A percentile compares a stretch with the other conserved stretches of the same genome.
phyloP scores from a whole-genome alignment of 2,797 vertebrate genomes.

The Sebastes kiyomatsui region DNA sequence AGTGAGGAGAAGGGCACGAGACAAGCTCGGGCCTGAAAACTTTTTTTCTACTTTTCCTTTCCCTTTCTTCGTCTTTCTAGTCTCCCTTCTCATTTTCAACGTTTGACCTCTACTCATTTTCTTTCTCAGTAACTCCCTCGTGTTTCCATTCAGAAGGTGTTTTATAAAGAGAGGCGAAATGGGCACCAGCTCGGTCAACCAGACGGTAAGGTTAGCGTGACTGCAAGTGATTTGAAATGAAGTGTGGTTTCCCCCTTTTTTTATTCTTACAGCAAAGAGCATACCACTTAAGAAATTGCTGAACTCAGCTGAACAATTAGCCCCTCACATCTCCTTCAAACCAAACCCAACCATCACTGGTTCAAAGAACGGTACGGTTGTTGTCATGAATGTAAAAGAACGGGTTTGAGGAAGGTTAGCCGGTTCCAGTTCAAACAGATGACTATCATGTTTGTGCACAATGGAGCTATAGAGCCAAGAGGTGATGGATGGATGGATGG shows the following conservation, averaged over 20 bases:
- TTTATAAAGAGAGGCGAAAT: conserved; percentile 33
- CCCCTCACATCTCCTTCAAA: conserved; percentile 16
- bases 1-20: conserved; percentile 29
- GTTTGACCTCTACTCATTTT: conserved; percentile 12
- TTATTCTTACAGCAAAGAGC: conserved; percentile 8
- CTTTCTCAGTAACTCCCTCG: not conserved
- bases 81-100: conserved; percentile 13
- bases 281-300: conserved; percentile 1
- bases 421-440: conserved; percentile 18
- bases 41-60: conserved; percentile 1
- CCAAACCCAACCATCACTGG: conserved; percentile 15
- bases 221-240: conserved; percentile 58
- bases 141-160: conserved; percentile 40
- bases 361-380: not conserved
- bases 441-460: not conserved
- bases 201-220: conserved; percentile 41
- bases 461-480: not conserved
- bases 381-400: not conserved
- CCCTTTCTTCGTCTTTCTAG: not conserved
- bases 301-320: conserved; percentile 29
- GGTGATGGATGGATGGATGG: not conserved
- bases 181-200: conserved; percentile 40
- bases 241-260: conserved; percentile 23
- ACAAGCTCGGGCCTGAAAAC: conserved; percentile 31
- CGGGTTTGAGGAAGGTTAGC: not conserved